phyloP scores from a whole-genome alignment of 1,140 invertebrate species.

The Lepidotrigona ventralis region DNA sequence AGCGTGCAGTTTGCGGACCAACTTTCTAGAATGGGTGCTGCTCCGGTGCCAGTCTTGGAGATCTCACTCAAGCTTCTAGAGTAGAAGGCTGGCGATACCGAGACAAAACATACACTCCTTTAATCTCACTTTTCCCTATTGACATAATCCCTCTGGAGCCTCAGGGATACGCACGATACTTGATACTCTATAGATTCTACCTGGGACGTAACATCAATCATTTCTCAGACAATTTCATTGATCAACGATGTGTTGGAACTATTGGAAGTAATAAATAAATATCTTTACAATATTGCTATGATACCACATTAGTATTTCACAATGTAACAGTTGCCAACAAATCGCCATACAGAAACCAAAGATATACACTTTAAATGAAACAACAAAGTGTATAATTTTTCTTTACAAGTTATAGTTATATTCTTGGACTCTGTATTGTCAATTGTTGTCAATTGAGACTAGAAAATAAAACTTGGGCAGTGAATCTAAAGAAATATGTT shows the following conservation, averaged over 20 bases:
- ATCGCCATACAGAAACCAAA: conserved; percentile 9
- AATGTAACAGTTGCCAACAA: conserved; percentile 1
- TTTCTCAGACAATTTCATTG: conserved; percentile 30
- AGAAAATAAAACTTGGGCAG: conserved; percentile 31
- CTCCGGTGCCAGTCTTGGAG: too few species aligned
- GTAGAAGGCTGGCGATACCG: too few species aligned
- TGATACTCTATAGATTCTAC: too few species aligned
- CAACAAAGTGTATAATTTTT: not conserved
- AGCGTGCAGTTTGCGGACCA: too few species aligned
- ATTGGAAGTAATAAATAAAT: conserved; percentile 24
- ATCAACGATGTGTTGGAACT: conserved; percentile 29
- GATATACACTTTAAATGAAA: conserved; percentile 2
- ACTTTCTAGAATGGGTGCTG: too few species aligned
- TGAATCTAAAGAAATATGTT: conserved; percentile 3
- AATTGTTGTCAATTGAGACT: conserved; percentile 16
- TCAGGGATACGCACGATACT: too few species aligned
- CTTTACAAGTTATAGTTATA: not conserved
- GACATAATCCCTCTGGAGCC: too few species aligned
- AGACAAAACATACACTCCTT: too few species aligned
- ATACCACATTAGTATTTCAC: not conserved
- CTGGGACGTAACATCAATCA: conserved; percentile 27
- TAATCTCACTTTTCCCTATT: too few species aligned
- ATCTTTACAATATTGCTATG: conserved; percentile 11
- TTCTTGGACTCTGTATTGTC: conserved; percentile 4
- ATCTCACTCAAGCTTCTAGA: too few species aligned